Conservation (phyloP, 1,140 invertebrate species). For the Stegodyphus mimosarum region DNA sequence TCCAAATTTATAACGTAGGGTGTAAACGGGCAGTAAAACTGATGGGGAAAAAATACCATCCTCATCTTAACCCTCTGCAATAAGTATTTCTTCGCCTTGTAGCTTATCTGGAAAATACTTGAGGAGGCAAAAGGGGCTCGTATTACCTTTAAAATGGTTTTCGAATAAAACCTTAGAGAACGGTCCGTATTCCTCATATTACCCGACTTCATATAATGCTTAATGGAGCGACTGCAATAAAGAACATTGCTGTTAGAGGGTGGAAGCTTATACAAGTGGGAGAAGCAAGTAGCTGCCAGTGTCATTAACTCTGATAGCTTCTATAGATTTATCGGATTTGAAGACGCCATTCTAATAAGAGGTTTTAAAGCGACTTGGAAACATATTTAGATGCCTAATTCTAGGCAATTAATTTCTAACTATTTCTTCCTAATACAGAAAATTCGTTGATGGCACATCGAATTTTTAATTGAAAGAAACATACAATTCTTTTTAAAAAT, state of each 20-base stretch:
- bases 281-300: conserved; percentile 15
- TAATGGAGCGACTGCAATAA: conserved; percentile 47
- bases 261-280: not conserved
- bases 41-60: conserved; percentile 1
- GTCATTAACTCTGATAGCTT: conserved; percentile 33
- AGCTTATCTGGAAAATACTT: conserved; percentile 27
- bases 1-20: conserved; percentile 42
- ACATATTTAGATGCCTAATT: too few relatives aligned
- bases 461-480: too few relatives aligned
- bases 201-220: conserved; percentile 27
- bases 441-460: too few relatives aligned
- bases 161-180: conserved; percentile 41
- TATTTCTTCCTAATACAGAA: too few relatives aligned
- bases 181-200: conserved; percentile 22
- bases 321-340: conserved; percentile 19
- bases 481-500: too few relatives aligned
- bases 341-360: not conserved
- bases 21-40: conserved; percentile 30
- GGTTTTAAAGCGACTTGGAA: too few relatives aligned
- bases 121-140: not conserved
- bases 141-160: conserved; percentile 30
- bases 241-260: not conserved
- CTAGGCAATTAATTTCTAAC: too few relatives aligned
- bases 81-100: conserved; percentile 28
- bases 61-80: not conserved